Evolutionary conservation across 2,113 vertebrate genomes (phyloP), one percentile per base, ranked within the genome.

Genomic region (Gasterosteus nipponicus): DNA sequence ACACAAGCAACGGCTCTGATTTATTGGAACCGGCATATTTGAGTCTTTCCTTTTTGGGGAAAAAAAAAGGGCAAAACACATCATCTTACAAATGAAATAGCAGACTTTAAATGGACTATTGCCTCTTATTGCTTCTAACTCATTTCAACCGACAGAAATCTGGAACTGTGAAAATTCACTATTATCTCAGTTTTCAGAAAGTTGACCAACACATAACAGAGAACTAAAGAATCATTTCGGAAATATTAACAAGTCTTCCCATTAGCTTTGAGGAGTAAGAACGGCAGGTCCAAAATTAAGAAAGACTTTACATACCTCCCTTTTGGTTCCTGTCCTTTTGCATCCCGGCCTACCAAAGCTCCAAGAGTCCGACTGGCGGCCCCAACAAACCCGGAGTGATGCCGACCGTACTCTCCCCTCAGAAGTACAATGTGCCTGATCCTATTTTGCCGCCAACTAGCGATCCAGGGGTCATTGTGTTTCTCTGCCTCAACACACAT

Each of bases 391-490:
- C 65, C 71, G 56, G 15, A n/a, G 49, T 0, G 9, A 71, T 72
- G 68, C 26, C 12, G 26, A 58, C 73, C 26, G 22, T 7, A 63
- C 69, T 69, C 62, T 60, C 22, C 47, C 42, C 60, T 80, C 39
- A 53, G 67, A 85, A 72, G 75, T 76, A 29, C 54, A 64, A 63
- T 80, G 69, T 73, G 33, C 63, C 33, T 79, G 47, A 78, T 71
- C 22, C 56, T 14, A 58, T 41, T 51, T 26, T n/a, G 12, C 53
- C 49, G 66, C 49, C 75, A 69, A 82, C 73, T 42, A 78, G 67
- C 49, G 15, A 74, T 88, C 44, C 79, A 84, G 80, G 73, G 84
- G 89, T 92, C 76, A 74, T 66, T 86, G 53, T 70, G 14, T 87
- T 80, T 81, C 54, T 29, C 47, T 60, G 63, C 63, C n/a, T 83